Percentiles rank a stretch among this genome's conserved stretches.
Conservation (phyloP, 2,113 vertebrate species). For the Tyrannus savana region DNA sequence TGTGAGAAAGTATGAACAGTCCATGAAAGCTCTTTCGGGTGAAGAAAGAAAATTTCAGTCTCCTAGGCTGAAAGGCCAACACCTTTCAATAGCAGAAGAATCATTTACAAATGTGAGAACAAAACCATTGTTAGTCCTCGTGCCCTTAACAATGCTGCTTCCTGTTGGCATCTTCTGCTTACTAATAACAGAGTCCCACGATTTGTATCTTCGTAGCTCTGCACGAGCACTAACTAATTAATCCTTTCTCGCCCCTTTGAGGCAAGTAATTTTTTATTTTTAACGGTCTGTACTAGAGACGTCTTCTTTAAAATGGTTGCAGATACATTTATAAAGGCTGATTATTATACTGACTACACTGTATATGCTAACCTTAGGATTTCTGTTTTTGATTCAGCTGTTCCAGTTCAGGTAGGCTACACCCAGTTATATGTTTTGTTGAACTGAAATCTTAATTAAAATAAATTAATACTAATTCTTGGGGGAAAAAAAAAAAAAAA, state of each 20-base stretch:
- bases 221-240: constrained; percentile 47
- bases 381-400: not conserved
- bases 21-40: constrained; percentile 20
- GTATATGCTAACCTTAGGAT: not conserved
- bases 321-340: not conserved
- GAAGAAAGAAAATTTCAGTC: constrained; percentile 42
- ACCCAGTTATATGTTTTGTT: not conserved
- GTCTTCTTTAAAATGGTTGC: not conserved
- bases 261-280: constrained; percentile 39
- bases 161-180: constrained; percentile 52
- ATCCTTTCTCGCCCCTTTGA: constrained; percentile 22
- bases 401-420: constrained; percentile 14
- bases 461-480: constrained; percentile 8
- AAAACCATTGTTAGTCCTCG: constrained; percentile 51
- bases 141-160: constrained; percentile 56
- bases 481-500: not conserved
- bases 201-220: constrained; percentile 39
- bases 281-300: not conserved
- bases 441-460: constrained; percentile 37
- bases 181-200: constrained; percentile 11
- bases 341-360: not conserved
- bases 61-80: constrained; percentile 20
- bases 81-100: constrained; percentile 53
- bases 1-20: constrained; percentile 54
- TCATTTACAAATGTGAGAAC: constrained; percentile 42